Percentiles rank a stretch among this genome's conserved stretches.
These are phyloP conservation scores for Acrocephalus scirpaceus DNA, from an alignment of 2,797 vertebrate genomes.

Conservation along the genomic window DNA sequence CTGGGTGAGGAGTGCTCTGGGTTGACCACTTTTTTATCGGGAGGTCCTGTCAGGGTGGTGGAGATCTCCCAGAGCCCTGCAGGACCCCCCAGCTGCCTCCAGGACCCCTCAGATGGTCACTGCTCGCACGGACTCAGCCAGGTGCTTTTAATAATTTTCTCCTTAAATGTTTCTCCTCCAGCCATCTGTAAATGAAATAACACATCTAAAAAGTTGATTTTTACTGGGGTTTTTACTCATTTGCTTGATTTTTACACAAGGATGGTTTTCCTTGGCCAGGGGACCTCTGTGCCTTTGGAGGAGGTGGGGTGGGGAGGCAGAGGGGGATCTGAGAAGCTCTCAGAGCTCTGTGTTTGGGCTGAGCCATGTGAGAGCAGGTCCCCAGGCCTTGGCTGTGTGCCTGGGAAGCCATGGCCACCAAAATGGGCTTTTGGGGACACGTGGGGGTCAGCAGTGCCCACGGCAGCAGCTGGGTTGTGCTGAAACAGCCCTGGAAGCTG, in stretches of 20 bases:
- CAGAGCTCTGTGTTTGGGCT: background rate
- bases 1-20: background rate
- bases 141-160: background rate
- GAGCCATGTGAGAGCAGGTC: background rate
- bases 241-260: background rate
- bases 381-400: rapidly evolving
- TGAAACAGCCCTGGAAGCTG: background rate
- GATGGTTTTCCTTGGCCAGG: background rate
- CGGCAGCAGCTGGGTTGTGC: background rate
- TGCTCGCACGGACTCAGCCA: background rate
- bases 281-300: background rate
- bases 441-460: background rate
- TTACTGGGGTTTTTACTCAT: rapidly evolving
- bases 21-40: background rate
- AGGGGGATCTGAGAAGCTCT: background rate
- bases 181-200: background rate
- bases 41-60: background rate
- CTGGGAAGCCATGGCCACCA: rapidly evolving
- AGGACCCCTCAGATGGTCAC: background rate
- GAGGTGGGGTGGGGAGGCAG: background rate
- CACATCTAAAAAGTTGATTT: background rate
- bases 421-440: too few relatives aligned
- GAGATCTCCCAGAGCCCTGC: background rate
- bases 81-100: background rate
- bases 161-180: background rate